Percentiles rank a stretch among this genome's conserved stretches.
These are phyloP conservation scores for Pteria penguin DNA, from an alignment of 2,888 invertebrate genomes.

Conservation along the genomic window DNA sequence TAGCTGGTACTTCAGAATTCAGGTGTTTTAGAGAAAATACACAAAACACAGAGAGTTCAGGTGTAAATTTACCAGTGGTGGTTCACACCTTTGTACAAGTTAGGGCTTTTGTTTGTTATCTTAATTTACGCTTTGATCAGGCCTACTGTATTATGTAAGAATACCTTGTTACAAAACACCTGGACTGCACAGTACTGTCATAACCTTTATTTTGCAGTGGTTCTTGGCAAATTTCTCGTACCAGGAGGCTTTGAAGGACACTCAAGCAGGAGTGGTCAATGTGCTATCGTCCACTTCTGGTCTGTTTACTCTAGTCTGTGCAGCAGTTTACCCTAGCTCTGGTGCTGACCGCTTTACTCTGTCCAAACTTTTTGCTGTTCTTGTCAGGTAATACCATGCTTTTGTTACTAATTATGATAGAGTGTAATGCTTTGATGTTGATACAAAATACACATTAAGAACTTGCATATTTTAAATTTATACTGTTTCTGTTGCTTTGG, in stretches of 20 bases:
- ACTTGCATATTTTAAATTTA: too few relatives aligned
- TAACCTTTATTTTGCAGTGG: slow-evolving; percentile 88
- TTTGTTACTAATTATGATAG: neutral
- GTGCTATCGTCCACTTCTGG: slow-evolving; percentile 93
- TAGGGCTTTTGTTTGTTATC: too few relatives aligned
- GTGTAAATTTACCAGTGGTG: too few relatives aligned
- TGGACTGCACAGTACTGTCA: too few relatives aligned
- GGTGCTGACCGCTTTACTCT: slow-evolving; percentile 91
- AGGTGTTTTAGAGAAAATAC: too few relatives aligned
- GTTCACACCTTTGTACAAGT: too few relatives aligned
- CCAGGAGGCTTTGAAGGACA: slow-evolving; percentile 91
- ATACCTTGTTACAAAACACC: too few relatives aligned
- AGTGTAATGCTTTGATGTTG: neutral
- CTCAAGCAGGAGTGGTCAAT: slow-evolving; percentile 92
- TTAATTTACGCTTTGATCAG: too few relatives aligned
- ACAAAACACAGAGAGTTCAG: too few relatives aligned
- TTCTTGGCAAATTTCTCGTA: slow-evolving; percentile 95
- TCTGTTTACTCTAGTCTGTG: slow-evolving; percentile 92
- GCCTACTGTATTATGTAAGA: too few relatives aligned
- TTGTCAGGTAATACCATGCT: slow-evolving; percentile 73
- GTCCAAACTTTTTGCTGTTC: slow-evolving; percentile 90
- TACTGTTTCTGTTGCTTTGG: too few relatives aligned
- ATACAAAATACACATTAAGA: neutral
- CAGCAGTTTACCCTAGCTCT: slow-evolving; percentile 91
- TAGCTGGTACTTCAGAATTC: too few relatives aligned